These are phyloP conservation scores for Lithobates pipiens DNA, from an alignment of 2,797 vertebrate species.

Conservation along the genomic window DNA sequence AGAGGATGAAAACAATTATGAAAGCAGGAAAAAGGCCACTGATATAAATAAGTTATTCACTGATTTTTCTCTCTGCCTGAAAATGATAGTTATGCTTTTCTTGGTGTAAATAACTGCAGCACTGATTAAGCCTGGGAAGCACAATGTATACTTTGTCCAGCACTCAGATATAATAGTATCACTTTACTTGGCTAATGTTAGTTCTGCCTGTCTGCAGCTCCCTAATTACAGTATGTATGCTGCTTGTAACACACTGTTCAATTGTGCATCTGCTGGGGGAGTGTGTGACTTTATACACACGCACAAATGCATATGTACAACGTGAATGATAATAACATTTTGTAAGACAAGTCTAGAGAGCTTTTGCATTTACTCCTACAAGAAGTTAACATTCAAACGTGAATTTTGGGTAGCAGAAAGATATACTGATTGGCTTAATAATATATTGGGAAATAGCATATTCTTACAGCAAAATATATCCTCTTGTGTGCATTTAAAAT, in stretches of 20 bases:
- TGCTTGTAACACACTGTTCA: constrained; percentile 20
- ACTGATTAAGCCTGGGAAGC: background rate
- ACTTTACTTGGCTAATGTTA: constrained; percentile 18
- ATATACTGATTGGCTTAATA: constrained; percentile 16
- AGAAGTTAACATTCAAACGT: background rate
- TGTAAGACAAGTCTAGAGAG: constrained; percentile 28
- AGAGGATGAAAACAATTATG: background rate
- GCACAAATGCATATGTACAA: constrained; percentile 24
- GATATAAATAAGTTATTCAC: background rate
- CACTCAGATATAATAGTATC: constrained; percentile 23
- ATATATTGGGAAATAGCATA: background rate
- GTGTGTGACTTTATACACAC: background rate
- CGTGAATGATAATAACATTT: constrained; percentile 48
- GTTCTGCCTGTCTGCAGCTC: constrained; percentile 38
- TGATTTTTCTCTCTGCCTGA: background rate
- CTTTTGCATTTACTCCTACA: constrained; percentile 25
- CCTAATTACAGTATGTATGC: constrained; percentile 45
- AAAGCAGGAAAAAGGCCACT: background rate
- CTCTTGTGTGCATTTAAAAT: no score
- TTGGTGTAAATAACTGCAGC: constrained; percentile 7
- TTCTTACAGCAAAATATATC: background rate
- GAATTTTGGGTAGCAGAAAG: background rate
- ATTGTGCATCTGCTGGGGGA: constrained; percentile 53
- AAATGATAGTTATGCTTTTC: constrained; percentile 1
- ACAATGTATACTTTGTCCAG: background rate